phyloP scores from a whole-genome alignment of 2,113 vertebrate genomes.

The Xiphorhynchus elegans region DNA sequence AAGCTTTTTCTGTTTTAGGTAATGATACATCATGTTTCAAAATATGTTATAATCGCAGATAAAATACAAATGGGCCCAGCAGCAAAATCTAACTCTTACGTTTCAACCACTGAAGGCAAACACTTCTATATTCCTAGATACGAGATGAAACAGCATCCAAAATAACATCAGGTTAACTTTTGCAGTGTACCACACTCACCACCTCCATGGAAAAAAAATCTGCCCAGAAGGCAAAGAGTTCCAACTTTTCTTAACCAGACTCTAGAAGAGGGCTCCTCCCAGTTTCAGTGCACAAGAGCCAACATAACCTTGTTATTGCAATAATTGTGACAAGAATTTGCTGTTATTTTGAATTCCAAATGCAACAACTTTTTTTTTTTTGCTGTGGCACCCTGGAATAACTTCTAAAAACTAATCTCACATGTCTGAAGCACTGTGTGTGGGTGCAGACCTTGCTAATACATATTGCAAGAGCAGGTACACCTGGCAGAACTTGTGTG shows the following conservation, averaged over 20 bases:
- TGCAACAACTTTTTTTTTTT: neutral
- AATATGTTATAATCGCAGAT: neutral
- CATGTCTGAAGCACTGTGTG: rapidly evolving
- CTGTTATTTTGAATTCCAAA: neutral
- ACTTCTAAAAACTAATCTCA: neutral
- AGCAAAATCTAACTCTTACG: neutral
- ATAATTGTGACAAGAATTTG: neutral
- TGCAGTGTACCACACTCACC: rapidly evolving
- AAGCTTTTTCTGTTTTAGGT: neutral
- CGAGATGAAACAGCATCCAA: neutral
- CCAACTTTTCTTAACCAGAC: neutral
- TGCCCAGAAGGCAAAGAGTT: neutral
- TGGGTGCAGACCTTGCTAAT: neutral
- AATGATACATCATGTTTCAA: neutral
- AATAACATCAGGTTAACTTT: neutral
- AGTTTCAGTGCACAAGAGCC: neutral
- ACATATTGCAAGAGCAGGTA: neutral
- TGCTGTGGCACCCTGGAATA: neutral
- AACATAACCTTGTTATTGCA: neutral
- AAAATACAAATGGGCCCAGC: neutral
- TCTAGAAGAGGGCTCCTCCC: neutral
- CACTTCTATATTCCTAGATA: neutral
- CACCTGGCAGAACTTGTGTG: neutral
- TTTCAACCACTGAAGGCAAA: neutral
- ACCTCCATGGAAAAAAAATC: neutral